These are phyloP conservation scores for Linurgus olivaceus DNA, from an alignment of 2,797 vertebrate genomes.

Conservation along the genomic window DNA sequence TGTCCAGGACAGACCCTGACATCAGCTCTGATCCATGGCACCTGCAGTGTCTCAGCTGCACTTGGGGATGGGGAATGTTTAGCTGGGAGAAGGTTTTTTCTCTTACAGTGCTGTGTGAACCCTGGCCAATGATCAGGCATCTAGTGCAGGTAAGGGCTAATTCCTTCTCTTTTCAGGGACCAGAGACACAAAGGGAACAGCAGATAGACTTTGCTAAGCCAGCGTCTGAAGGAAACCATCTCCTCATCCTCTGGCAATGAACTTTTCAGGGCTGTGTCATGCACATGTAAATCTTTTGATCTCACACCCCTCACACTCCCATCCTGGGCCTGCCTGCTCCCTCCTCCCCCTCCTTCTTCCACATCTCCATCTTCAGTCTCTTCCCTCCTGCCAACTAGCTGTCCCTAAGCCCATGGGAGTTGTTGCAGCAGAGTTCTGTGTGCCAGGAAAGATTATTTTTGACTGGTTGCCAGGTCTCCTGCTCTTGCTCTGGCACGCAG, in stretches of 20 bases:
- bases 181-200: background rate
- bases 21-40: background rate
- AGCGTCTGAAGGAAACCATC: background rate
- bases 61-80: background rate
- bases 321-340: background rate
- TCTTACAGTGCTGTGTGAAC: background rate
- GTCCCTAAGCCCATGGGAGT: background rate
- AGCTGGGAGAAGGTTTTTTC: background rate
- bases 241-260: background rate
- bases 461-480: conserved; percentile 36
- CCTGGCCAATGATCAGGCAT: fast-evolving
- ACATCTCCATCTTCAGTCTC: background rate
- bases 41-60: background rate
- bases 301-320: fast-evolving
- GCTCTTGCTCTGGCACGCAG: background rate
- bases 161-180: background rate
- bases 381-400: background rate
- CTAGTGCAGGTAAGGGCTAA: background rate
- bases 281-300: background rate
- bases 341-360: background rate
- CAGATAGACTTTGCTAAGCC: background rate
- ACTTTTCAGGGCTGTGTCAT: background rate
- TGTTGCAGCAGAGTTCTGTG: background rate
- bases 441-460: conserved; percentile 38
- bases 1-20: background rate